Evolutionary conservation across 2,888 invertebrate genomes (phyloP).

Genomic region (Hyles lineata): DNA sequence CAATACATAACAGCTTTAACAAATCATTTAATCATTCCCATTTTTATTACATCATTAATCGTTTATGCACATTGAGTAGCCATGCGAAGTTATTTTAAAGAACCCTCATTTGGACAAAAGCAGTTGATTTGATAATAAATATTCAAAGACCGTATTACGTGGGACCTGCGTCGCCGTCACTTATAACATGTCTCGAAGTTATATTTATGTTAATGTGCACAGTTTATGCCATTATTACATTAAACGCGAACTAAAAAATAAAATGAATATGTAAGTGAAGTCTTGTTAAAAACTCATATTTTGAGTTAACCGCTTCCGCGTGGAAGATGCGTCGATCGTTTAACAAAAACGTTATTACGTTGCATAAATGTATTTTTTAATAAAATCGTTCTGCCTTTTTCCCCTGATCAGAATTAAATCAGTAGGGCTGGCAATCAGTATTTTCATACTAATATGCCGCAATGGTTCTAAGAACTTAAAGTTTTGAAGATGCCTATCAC

Average conservation of each 20-base stretch:
- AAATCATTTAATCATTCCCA: too few relatives aligned
- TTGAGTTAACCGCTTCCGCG: constrained; percentile 48
- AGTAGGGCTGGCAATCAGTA: neutral
- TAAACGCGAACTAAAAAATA: constrained; percentile 19
- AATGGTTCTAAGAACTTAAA: neutral
- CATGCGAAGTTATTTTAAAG: too few relatives aligned
- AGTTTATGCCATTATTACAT: constrained; percentile 24
- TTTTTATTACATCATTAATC: too few relatives aligned
- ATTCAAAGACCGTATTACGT: neutral
- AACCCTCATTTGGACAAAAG: neutral
- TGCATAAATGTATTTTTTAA: constrained; percentile 20
- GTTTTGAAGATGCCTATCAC: constrained; percentile 38
- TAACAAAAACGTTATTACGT: constrained; percentile 19
- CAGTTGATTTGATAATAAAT: neutral
- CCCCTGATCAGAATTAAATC: neutral
- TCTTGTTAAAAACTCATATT: constrained; percentile 71
- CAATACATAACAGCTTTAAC: too few relatives aligned
- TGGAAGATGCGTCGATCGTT: constrained; percentile 40
- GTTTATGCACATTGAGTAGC: too few relatives aligned
- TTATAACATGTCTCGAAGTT: neutral
- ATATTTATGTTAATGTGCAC: constrained; percentile 25
- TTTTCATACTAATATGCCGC: neutral
- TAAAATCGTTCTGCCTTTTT: neutral
- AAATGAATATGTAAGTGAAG: constrained; percentile 32
- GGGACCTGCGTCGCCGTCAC: neutral